Percentiles rank a stretch among this genome's conserved stretches.
Evolutionary conservation across 2,797 vertebrate species (phyloP).

Genomic region (Acrossocheilus wenchowensis): DNA sequence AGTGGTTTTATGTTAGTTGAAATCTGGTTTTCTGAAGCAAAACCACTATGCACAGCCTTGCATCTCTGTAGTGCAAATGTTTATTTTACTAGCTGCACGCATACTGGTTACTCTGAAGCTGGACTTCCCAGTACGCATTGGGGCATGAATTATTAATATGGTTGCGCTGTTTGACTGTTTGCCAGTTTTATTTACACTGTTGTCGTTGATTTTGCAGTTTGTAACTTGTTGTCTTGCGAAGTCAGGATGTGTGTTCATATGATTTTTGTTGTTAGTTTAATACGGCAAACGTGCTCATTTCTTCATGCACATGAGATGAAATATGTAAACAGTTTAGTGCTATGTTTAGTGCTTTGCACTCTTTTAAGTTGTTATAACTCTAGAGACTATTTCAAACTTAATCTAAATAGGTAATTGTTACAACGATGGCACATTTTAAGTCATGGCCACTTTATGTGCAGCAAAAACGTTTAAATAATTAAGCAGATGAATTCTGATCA

Average conservation of each 20-base stretch:
- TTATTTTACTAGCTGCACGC: not conserved
- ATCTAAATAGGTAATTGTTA: not conserved
- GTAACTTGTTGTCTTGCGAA: not conserved
- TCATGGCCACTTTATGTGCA: not conserved
- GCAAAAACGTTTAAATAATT: not conserved
- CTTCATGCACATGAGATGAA: not conserved
- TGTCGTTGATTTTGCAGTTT: not conserved
- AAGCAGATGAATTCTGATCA: not conserved
- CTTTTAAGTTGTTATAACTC: not conserved
- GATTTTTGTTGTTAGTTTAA: not conserved
- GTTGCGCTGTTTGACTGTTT: not conserved
- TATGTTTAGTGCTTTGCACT: not conserved
- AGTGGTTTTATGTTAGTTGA: not conserved
- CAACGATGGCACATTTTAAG: not conserved
- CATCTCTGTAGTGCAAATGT: not conserved
- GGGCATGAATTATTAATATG: slow-evolving; percentile 3
- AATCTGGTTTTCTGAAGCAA: not conserved
- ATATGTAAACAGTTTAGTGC: not conserved
- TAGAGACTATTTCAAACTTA: not conserved
- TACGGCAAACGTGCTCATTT: not conserved
- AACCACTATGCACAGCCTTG: not conserved
- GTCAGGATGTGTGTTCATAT: not conserved
- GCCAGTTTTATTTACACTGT: slow-evolving; percentile 16
- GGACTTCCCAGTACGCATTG: not conserved
- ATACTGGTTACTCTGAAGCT: slow-evolving; percentile 27